Evolutionary conservation across 2,797 vertebrate genomes (phyloP).

Genomic region (Microhierax caerulescens): DNA sequence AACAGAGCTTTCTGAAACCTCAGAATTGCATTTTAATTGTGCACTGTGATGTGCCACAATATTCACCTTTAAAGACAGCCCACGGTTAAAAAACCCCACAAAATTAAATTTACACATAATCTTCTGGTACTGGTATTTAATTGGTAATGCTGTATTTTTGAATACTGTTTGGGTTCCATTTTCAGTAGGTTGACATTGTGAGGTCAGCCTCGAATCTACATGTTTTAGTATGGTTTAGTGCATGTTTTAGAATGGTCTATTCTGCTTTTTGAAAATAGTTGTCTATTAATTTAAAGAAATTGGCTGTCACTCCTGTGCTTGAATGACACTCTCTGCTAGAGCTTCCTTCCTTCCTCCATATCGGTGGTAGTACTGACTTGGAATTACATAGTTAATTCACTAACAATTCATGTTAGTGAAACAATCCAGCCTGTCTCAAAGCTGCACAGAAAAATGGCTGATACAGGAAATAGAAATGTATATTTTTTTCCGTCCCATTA

Average conservation of each 20-base stretch:
- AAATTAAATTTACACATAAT: neutral
- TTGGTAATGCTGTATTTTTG: neutral
- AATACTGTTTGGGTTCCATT: neutral
- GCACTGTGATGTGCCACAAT: neutral
- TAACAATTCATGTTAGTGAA: neutral
- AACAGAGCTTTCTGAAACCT: neutral
- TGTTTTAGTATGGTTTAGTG: neutral
- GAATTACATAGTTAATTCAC: neutral
- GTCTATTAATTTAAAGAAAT: neutral
- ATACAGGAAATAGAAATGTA: neutral
- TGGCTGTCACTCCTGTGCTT: neutral
- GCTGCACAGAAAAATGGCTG: neutral
- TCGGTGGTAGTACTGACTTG: neutral
- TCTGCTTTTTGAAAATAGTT: neutral
- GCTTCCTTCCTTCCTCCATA: neutral
- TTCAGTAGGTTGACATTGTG: neutral
- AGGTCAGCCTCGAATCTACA: neutral
- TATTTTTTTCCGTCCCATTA: neutral
- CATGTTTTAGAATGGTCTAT: neutral
- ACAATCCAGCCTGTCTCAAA: neutral
- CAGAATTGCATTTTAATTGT: neutral
- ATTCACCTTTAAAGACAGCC: neutral
- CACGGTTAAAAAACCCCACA: neutral
- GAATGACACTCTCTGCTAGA: neutral
- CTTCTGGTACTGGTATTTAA: neutral